Conservation (phyloP, 2,797 vertebrate species). For the Pangasius macronema region DNA sequence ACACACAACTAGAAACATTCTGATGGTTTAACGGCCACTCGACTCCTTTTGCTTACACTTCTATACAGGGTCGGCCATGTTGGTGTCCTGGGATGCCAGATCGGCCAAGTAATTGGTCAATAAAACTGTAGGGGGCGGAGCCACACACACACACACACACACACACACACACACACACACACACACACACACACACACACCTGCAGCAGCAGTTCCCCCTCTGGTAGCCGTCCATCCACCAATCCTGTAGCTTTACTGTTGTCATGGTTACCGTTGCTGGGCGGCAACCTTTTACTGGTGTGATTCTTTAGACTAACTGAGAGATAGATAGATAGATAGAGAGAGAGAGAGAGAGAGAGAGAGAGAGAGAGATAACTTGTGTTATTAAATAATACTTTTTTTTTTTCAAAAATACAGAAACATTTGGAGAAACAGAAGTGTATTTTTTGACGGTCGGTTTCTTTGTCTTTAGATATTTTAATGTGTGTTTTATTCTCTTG, state of each 20-base stretch:
- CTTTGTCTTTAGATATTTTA: background rate
- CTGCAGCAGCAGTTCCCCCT: slow-evolving; percentile 82
- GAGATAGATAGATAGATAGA: slow-evolving; percentile 29
- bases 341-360: background rate
- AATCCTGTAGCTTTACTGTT: background rate
- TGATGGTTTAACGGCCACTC: background rate
- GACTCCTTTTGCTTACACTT: background rate
- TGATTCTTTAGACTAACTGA: slow-evolving; percentile 73
- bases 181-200: slow-evolving; percentile 58
- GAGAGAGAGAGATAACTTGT: background rate
- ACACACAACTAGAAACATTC: background rate
- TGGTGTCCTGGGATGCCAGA: background rate
- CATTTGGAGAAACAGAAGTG: background rate
- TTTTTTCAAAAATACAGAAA: too few relatives aligned
- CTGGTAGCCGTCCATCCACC: slow-evolving; percentile 55
- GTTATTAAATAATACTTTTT: background rate
- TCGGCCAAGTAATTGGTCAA: background rate
- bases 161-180: background rate
- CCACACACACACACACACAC: background rate
- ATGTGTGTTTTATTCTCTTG: background rate
- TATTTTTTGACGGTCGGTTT: background rate
- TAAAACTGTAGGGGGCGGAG: background rate
- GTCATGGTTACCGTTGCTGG: slow-evolving; percentile 27
- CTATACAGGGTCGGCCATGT: background rate
- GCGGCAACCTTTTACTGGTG: slow-evolving; percentile 40